These are phyloP conservation scores for Elysia chlorotica DNA, from an alignment of 1,140 invertebrate genomes.

Conservation along the genomic window DNA sequence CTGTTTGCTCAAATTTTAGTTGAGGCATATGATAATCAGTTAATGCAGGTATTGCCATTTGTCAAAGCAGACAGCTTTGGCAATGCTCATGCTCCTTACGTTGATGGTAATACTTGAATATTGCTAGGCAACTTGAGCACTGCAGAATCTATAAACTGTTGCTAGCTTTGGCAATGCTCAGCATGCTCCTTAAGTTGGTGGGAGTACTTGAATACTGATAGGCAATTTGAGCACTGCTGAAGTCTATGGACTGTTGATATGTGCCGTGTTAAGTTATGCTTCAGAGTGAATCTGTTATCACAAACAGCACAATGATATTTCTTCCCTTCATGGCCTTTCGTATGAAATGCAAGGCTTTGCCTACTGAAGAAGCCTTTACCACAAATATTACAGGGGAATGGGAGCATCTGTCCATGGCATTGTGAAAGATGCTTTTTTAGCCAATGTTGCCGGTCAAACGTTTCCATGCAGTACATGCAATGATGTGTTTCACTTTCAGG, in stretches of 20 bases:
- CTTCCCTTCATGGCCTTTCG: conserved; percentile 3
- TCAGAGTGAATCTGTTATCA: conserved; percentile 1
- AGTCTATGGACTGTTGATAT: neutral
- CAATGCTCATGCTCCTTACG: too few species aligned
- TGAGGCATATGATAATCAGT: too few species aligned
- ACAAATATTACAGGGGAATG: neutral
- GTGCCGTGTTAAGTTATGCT: conserved; percentile 2
- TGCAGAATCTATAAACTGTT: too few species aligned
- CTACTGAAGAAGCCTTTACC: conserved; percentile 6
- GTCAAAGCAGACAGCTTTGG: too few species aligned
- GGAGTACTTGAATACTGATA: neutral
- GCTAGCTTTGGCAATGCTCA: neutral
- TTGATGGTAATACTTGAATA: too few species aligned
- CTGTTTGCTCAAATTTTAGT: too few species aligned
- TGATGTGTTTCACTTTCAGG: neutral
- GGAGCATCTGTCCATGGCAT: neutral
- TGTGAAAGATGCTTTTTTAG: conserved; percentile 1
- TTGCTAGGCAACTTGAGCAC: too few species aligned
- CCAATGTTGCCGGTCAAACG: neutral
- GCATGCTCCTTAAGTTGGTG: neutral
- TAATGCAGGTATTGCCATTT: too few species aligned
- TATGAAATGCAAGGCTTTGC: conserved; percentile 3
- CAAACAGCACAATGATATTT: neutral
- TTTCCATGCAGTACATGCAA: neutral
- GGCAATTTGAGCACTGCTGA: conserved; percentile 1